phyloP scores from a whole-genome alignment of 2,888 invertebrate species.

The Drosophila seclusa region DNA sequence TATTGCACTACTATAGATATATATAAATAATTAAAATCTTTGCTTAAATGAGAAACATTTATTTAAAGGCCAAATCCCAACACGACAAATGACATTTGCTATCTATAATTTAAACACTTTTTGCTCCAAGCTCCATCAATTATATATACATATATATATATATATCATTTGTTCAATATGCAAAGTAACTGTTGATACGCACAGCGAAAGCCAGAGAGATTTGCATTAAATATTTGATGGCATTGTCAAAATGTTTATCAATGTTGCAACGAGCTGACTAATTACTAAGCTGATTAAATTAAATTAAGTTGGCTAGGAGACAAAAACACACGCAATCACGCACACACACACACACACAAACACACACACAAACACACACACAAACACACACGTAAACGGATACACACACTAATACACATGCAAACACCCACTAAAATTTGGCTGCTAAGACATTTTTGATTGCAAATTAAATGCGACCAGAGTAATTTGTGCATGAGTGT shows the following conservation, averaged over 20 bases:
- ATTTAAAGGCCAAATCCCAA: neutral
- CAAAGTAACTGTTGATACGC: neutral
- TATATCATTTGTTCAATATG: neutral
- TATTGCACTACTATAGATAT: no score
- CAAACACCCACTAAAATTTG: constrained; percentile 3
- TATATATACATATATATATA: neutral
- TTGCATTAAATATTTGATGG: constrained; percentile 35
- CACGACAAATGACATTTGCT: neutral
- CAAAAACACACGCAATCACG: constrained; percentile 4
- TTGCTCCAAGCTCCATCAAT: neutral
- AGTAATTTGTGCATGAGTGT: constrained; percentile 17
- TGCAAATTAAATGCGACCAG: constrained; percentile 42
- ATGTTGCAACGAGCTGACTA: constrained; percentile 30
- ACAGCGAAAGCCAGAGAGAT: constrained; percentile 2
- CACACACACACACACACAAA: neutral
- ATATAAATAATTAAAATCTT: neutral
- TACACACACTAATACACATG: neutral
- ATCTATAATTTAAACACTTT: neutral
- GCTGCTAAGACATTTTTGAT: constrained; percentile 35
- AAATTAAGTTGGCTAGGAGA: constrained; percentile 38
- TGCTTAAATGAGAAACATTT: neutral
- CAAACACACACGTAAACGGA: neutral
- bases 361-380: neutral
- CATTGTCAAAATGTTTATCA: constrained; percentile 24
- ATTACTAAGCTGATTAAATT: constrained; percentile 57